Conservation (phyloP, 1,140 invertebrate species). For the Drosophila grimshawi region DNA sequence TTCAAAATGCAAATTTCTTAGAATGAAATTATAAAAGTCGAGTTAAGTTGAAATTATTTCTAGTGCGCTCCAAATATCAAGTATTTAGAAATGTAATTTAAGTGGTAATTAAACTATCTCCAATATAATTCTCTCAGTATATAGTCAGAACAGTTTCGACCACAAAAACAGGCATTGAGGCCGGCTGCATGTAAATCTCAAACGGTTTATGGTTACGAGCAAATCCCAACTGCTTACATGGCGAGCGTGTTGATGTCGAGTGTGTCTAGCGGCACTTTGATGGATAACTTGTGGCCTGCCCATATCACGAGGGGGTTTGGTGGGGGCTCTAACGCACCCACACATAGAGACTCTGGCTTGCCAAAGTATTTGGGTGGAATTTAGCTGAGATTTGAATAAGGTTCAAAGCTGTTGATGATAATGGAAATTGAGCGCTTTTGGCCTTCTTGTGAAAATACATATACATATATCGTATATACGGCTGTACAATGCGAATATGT, state of each 20-base stretch:
- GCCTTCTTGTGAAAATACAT: constrained; percentile 30
- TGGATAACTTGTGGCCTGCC: constrained; percentile 73
- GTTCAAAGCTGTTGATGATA: constrained; percentile 70
- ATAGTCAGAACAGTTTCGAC: background rate
- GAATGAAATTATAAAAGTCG: too few species aligned
- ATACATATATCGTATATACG: constrained; percentile 10
- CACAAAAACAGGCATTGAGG: constrained; percentile 6
- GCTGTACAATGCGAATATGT: constrained; percentile 30
- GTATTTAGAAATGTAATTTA: too few species aligned
- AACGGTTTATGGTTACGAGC: constrained; percentile 74
- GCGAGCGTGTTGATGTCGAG: constrained; percentile 41
- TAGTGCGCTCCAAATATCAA: too few species aligned
- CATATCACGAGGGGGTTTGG: background rate
- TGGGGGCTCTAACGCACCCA: constrained; percentile 2
- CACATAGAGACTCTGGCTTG: constrained; percentile 10
- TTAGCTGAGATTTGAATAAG: constrained; percentile 74
- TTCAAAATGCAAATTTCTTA: too few species aligned
- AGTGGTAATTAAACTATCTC: background rate
- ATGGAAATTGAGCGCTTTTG: constrained; percentile 68
- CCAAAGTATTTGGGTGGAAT: constrained; percentile 56
- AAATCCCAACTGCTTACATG: constrained; percentile 68
- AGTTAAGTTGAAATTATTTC: too few species aligned
- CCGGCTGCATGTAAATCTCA: constrained; percentile 71
- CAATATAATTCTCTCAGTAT: background rate
- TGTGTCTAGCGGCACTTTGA: constrained; percentile 65